Evolutionary conservation across 2,113 vertebrate species (phyloP).

Genomic region (Melanostigma gelatinosum): DNA sequence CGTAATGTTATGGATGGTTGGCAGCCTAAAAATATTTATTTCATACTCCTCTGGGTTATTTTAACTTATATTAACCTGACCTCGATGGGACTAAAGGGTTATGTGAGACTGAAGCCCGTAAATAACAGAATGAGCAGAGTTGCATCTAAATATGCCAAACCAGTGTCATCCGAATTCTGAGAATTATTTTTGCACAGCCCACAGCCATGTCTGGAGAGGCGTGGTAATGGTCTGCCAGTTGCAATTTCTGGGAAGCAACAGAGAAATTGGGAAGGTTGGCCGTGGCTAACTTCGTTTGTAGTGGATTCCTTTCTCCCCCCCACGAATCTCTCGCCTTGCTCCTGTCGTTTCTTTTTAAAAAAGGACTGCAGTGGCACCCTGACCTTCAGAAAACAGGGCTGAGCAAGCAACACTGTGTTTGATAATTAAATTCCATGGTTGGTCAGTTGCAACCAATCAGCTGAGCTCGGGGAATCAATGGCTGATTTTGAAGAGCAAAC

Average conservation of each 20-base stretch:
- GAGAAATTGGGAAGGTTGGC: constrained; percentile 57
- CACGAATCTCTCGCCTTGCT: constrained; percentile 50
- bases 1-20: constrained; percentile 55
- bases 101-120: constrained; percentile 35
- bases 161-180: constrained; percentile 59
- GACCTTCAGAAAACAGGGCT: constrained; percentile 84
- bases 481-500: constrained; percentile 83
- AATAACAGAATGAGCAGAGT: constrained; percentile 52
- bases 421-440: constrained; percentile 83
- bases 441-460: constrained; percentile 79
- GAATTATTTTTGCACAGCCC: constrained; percentile 64
- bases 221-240: constrained; percentile 76
- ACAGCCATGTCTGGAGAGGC: constrained; percentile 65
- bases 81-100: constrained; percentile 47
- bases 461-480: constrained; percentile 80
- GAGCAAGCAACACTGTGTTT: constrained; percentile 76
- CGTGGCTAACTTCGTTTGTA: constrained; percentile 75
- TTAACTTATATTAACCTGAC: constrained; percentile 61
- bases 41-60: constrained; percentile 59
- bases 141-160: constrained; percentile 61
- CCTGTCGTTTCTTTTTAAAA: constrained; percentile 38
- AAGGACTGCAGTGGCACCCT: constrained; percentile 67
- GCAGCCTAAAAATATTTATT: constrained; percentile 42
- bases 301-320: constrained; percentile 54
- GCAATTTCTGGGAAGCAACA: constrained; percentile 70